Evolutionary conservation across 1,140 invertebrate species (phyloP), one percentile per base, ranked within the genome.

Genomic region (Dendrolimus kikuchii): DNA sequence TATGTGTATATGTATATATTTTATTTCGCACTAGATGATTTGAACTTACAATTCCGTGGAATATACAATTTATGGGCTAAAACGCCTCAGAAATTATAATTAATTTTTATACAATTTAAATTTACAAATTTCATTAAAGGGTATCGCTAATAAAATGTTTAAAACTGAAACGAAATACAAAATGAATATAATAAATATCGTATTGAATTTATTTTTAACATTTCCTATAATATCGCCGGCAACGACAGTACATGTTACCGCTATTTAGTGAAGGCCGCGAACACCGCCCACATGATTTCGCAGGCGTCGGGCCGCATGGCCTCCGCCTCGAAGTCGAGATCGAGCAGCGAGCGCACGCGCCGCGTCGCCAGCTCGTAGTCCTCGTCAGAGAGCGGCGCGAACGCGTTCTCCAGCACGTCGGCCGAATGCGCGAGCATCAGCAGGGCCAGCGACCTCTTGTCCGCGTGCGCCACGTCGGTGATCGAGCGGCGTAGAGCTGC

Each of bases 341-440:
- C 98, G 49, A 99, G 90, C 36, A 99, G 90, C 75, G 98, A 95
- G 56, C 98, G 91, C 37, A 99, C 96, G 73, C 98, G 92, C 71
- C 97, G 96, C 93, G 98, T 99, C 45, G 98, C 98, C 57, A 99
- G 88, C 89, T 99, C 98, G 81, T 99, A 99, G 82, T 99, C 98
- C 74, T 99, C 97, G 83, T 99, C 98, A 43, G 96, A 98, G 3
- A 99, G 90, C 2, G 98, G 97, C 23, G 96, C 97, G 89, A 99
- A 99, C n/a, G 99, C 99, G 88, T 99, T 99, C 89, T 99, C 99
- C 5, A 99, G 89, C 8, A 99, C 98, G 88, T 99, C 98, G 47
- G 98, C 98, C 8, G 98, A 96, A 86, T 99, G 98, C 23, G 98
- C 97, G 50, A 99, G 89, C 80, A 98, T 95, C 69, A 99, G 92